These are phyloP conservation scores for Hermaeophaga mercurialis DNA, from an alignment of 2,888 invertebrate genomes.

Conservation along the genomic window DNA sequence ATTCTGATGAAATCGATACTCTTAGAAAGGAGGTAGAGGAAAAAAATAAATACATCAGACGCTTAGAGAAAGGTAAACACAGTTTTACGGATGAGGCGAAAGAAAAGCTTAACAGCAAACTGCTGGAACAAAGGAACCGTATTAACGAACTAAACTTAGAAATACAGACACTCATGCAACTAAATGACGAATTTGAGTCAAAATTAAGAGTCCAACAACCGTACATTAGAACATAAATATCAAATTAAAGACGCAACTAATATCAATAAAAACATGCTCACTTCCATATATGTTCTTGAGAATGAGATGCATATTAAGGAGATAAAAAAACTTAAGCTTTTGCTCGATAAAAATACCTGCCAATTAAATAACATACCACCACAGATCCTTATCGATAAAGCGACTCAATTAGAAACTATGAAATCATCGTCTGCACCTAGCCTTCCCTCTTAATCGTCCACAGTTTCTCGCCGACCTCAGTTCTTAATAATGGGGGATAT, in stretches of 20 bases:
- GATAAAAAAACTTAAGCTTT: background rate
- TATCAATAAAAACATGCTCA: background rate
- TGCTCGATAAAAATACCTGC: background rate
- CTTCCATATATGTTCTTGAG: background rate
- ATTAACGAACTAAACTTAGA: background rate
- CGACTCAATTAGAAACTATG: too few species aligned
- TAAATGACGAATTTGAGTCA: background rate
- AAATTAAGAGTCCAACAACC: background rate
- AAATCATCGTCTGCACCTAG: too few species aligned
- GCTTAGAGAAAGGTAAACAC: background rate
- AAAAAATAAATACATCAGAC: background rate
- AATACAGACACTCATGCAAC: background rate
- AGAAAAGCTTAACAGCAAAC: background rate
- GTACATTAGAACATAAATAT: background rate
- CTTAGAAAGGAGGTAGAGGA: background rate
- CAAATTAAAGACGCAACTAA: background rate
- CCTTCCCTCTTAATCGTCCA: too few species aligned
- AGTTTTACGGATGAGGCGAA: background rate
- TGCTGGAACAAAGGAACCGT: background rate
- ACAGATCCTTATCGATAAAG: too few species aligned
- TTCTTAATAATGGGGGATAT: background rate
- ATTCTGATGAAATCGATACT: background rate
- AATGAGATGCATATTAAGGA: background rate
- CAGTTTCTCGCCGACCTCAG: background rate
- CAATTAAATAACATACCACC: too few species aligned